phyloP scores from a whole-genome alignment of 2,888 invertebrate genomes.

The Leptopterna dolabrata region DNA sequence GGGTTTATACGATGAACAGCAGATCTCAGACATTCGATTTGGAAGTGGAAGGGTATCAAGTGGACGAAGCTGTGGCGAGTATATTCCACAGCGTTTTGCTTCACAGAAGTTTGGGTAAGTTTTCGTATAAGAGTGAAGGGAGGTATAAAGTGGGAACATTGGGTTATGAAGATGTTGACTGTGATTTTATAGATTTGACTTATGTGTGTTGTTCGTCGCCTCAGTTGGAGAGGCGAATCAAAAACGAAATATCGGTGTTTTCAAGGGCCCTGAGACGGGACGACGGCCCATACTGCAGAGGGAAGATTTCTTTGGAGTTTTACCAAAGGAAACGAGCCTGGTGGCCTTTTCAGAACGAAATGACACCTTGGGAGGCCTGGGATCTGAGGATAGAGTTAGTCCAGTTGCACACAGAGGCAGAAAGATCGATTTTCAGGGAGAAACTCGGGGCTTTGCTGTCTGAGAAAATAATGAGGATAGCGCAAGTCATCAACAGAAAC shows the following conservation, averaged over 20 bases:
- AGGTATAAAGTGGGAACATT: constrained; percentile 32
- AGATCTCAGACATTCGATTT: constrained; percentile 50
- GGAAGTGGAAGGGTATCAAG: constrained; percentile 51
- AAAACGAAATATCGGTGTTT: constrained; percentile 43
- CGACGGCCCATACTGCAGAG: constrained; percentile 34
- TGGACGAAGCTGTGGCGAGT: constrained; percentile 46
- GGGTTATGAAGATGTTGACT: constrained; percentile 47
- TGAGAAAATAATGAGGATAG: constrained; percentile 46
- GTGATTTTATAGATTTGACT: constrained; percentile 48
- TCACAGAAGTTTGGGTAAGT: constrained; percentile 48
- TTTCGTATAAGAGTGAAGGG: constrained; percentile 42
- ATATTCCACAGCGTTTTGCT: constrained; percentile 46
- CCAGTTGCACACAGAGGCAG: constrained; percentile 39
- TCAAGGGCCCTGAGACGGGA: constrained; percentile 38
- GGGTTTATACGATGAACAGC: constrained; percentile 37
- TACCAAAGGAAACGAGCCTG: constrained; percentile 47
- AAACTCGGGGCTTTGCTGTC: constrained; percentile 34
- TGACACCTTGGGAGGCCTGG: constrained; percentile 46
- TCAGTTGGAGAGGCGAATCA: constrained; percentile 22
- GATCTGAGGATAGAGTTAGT: constrained; percentile 37
- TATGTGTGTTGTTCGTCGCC: constrained; percentile 46
- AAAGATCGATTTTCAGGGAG: constrained; percentile 25
- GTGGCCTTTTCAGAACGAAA: constrained; percentile 42
- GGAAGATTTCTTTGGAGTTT: constrained; percentile 44
- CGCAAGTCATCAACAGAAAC: constrained; percentile 47